phyloP scores from a whole-genome alignment of 2,113 vertebrate species.

The Coptodon bakossiorum region DNA sequence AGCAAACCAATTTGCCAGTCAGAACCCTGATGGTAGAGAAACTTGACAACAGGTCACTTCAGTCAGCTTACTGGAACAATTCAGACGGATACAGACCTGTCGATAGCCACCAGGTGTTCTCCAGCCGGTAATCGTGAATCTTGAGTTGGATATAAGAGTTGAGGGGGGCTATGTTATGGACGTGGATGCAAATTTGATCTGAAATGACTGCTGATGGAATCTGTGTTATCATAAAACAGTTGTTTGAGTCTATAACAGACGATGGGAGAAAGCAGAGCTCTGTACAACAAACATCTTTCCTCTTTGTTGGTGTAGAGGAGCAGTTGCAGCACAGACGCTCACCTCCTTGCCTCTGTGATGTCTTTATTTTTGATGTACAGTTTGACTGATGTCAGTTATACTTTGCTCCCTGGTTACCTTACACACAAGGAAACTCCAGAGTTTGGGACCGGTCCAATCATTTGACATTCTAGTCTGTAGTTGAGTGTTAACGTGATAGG shows the following conservation, averaged over 20 bases:
- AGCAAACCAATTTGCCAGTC: not conserved
- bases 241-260: not conserved
- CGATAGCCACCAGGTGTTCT: not conserved
- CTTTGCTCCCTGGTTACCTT: not conserved
- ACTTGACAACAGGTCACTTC: not conserved
- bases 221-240: not conserved
- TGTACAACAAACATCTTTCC: not conserved
- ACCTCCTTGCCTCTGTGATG: not conserved
- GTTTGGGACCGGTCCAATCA: not conserved
- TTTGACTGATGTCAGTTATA: not conserved
- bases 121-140: not conserved
- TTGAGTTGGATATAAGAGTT: not conserved
- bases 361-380: not conserved
- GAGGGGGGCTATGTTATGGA: not conserved
- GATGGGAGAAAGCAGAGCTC: not conserved
- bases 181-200: not conserved
- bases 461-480: not conserved
- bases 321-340: not conserved
- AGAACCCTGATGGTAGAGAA: not conserved
- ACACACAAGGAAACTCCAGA: not conserved
- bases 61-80: not conserved
- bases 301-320: not conserved
- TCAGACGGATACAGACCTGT: not conserved
- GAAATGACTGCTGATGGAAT: not conserved
- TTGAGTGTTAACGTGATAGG: not conserved